Percentiles rank a stretch among this genome's conserved stretches.
These are phyloP conservation scores for Chaetophractus vellerosus DNA, from an alignment of 2,797 vertebrate genomes.

Conservation along the genomic window DNA sequence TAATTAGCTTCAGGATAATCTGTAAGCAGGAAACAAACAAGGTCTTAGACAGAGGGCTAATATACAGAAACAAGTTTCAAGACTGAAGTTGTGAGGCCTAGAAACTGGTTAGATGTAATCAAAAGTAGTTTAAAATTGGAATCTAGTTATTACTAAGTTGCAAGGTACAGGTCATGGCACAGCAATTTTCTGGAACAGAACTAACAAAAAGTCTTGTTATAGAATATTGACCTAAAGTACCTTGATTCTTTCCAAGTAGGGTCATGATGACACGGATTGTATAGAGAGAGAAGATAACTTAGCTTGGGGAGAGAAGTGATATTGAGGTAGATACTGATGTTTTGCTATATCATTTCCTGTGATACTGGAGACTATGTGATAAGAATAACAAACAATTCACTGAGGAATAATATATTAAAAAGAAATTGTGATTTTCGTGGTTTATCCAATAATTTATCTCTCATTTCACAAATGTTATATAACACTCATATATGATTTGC, in stretches of 20 bases:
- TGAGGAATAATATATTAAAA: not conserved
- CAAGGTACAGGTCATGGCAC: conserved; percentile 10
- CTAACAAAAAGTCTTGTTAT: conserved; percentile 70
- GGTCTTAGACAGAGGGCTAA: not conserved
- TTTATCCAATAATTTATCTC: conserved; percentile 74
- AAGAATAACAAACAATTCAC: conserved; percentile 53
- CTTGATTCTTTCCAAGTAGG: conserved; percentile 49
- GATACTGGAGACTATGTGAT: not conserved
- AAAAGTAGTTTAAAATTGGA: conserved; percentile 62
- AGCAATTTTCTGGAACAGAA: conserved; percentile 63
- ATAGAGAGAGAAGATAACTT: conserved; percentile 31
- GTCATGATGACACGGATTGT: conserved; percentile 66
- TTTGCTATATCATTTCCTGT: conserved; percentile 30
- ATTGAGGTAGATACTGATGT: not conserved
- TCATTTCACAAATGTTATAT: conserved; percentile 63
- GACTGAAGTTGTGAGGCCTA: not conserved
- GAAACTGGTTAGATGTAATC: conserved; percentile 27
- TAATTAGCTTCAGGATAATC: not conserved
- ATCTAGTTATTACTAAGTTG: conserved; percentile 54
- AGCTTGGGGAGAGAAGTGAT: not conserved
- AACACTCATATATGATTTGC: conserved; percentile 50
- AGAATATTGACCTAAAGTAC: conserved; percentile 40
- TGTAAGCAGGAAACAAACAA: not conserved
- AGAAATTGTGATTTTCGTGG: conserved; percentile 59
- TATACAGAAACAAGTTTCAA: not conserved